These are phyloP conservation scores for Cheilosia variabilis DNA, from an alignment of 2,888 invertebrate species.

Conservation along the genomic window DNA sequence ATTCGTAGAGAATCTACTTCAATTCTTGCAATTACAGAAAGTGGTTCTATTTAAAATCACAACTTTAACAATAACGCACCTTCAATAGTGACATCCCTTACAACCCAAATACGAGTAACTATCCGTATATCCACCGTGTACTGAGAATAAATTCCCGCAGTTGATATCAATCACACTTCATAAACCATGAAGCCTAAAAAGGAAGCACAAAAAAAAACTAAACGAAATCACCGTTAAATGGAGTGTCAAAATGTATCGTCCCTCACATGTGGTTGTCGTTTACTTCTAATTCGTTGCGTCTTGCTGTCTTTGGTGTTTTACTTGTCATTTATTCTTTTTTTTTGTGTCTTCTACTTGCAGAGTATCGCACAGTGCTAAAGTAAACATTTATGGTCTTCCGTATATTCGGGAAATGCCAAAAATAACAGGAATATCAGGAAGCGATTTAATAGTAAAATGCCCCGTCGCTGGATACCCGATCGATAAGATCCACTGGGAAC, in stretches of 20 bases:
- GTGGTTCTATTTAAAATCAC: no score
- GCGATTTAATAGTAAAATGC: constrained; percentile 92
- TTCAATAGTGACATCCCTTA: background rate
- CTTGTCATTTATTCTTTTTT: constrained; percentile 40
- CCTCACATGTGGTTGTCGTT: constrained; percentile 46
- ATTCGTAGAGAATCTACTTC: no score
- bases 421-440: constrained; percentile 93
- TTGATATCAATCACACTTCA: constrained; percentile 70
- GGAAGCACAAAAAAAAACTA: constrained; percentile 76
- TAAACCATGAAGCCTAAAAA: constrained; percentile 77
- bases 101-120: background rate
- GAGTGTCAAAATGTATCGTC: constrained; percentile 67
- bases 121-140: constrained; percentile 2
- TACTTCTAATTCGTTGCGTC: constrained; percentile 58
- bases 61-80: background rate
- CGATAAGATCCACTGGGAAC: constrained; percentile 94
- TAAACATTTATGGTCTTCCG: constrained; percentile 94
- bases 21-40: no score
- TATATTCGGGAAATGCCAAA: constrained; percentile 95
- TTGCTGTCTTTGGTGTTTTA: constrained; percentile 23
- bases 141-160: constrained; percentile 51
- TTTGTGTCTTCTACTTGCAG: constrained; percentile 78
- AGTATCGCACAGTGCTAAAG: constrained; percentile 91
- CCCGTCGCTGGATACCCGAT: constrained; percentile 96
- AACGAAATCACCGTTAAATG: constrained; percentile 68